Conservation (phyloP, 2,113 vertebrate species). For the Microtus ochrogaster region DNA sequence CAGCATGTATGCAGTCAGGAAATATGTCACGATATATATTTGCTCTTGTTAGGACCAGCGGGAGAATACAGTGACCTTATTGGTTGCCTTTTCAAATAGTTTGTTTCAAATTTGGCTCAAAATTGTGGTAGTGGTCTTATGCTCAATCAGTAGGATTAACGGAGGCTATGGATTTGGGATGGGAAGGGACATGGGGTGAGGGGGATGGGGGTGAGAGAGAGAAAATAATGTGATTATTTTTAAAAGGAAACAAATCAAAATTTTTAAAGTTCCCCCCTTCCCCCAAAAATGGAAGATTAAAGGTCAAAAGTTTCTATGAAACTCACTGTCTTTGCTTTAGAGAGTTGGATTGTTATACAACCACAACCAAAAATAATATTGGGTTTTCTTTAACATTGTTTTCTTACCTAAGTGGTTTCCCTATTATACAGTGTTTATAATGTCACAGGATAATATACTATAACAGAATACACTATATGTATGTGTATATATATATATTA, state of each 20-base stretch:
- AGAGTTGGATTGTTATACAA: background rate
- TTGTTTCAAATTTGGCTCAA: background rate
- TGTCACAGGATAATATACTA: background rate
- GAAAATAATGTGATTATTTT: background rate
- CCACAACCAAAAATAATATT: background rate
- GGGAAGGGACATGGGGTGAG: background rate
- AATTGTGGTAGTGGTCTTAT: background rate
- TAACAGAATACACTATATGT: background rate
- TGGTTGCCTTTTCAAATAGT: background rate
- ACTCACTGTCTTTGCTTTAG: background rate
- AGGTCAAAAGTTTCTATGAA: background rate
- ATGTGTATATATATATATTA: background rate
- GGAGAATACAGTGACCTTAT: background rate
- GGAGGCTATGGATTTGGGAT: background rate
- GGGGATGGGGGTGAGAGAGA: background rate
- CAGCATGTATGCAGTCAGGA: background rate
- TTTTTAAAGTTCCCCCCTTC: fast-evolving
- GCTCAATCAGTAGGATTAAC: background rate
- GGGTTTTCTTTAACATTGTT: background rate
- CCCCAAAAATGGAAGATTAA: background rate
- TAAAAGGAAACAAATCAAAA: background rate
- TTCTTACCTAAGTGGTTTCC: background rate
- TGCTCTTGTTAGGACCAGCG: background rate
- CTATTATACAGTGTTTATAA: background rate
- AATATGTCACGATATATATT: background rate